These are phyloP conservation scores for Drosophila atripex DNA, from an alignment of 2,888 invertebrate species.

Conservation along the genomic window DNA sequence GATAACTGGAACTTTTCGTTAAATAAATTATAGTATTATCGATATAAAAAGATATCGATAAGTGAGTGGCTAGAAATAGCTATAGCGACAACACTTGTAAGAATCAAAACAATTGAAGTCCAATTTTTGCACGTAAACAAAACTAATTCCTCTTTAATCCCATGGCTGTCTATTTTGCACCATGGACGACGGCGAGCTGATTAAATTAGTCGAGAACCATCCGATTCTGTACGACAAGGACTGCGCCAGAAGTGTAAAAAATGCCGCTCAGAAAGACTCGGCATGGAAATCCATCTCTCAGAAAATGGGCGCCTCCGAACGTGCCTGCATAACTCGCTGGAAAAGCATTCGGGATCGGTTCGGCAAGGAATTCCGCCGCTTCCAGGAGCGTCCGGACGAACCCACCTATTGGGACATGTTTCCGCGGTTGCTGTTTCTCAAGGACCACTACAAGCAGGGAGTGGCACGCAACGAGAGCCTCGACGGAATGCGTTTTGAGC, in stretches of 20 bases:
- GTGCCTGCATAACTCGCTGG: conserved; percentile 81
- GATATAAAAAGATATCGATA: neutral
- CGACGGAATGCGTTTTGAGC: conserved; percentile 69
- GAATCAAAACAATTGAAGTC: neutral
- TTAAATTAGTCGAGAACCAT: conserved; percentile 70
- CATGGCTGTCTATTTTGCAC: neutral
- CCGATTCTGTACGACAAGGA: conserved; percentile 80
- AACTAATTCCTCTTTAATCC: neutral
- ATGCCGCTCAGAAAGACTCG: conserved; percentile 71
- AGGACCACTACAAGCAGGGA: conserved; percentile 80
- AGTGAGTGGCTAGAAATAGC: neutral
- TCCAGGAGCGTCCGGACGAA: conserved; percentile 73
- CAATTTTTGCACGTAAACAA: neutral
- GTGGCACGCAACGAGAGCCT: conserved; percentile 67
- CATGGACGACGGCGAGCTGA: conserved; percentile 69
- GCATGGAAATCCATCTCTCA: conserved; percentile 76
- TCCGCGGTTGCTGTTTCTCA: conserved; percentile 74
- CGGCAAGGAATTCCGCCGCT: conserved; percentile 77
- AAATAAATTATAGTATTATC: neutral
- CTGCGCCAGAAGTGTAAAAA: conserved; percentile 67
- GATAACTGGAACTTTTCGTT: neutral
- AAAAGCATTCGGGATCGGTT: conserved; percentile 80
- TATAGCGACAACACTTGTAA: neutral
- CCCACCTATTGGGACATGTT: conserved; percentile 80
- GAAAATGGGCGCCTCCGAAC: conserved; percentile 73